Base-by-base conservation (phyloP, 2,113 vertebrate species). In the Leuciscus idus region DNA sequence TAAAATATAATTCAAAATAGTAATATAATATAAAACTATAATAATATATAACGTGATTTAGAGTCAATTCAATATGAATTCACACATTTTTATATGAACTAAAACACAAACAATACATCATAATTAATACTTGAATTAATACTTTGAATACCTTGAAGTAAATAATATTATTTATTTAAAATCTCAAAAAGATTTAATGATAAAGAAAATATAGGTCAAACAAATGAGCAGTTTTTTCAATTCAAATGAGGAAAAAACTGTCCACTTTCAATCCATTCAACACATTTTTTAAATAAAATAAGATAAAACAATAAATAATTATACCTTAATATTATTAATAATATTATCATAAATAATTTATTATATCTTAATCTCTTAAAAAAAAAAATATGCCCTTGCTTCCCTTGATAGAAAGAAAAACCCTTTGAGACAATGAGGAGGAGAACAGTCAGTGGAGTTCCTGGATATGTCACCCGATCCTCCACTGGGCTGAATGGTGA, bases 401-500 rank as follows among this genome's bases (percentile, higher is more conserved):
- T 57, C 19, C 19, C 55, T 64, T 39, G 4, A 33, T 26, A 85
- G 83, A 75, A 48, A 6, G 66, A 93, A 90, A 89, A 64, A 84
- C 19, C 36, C 2, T 30, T 28, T 52, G 87, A 87, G 77, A 33
- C 46, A 23, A 87, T 85, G 1, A 66, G 87, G 64, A 85, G 81
- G 78, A 94, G 84, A 84, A 80, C 85, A 23, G 36, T 74, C 13
- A 90, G 90, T 57, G 90, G 86, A 1, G 72, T 86, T 26, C 88
- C 75, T 2, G 86, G 85, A 70, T 85, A 87, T 46, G 48, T 73
- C 21, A 52, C 83, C 78, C 90, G 79, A 88, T 39, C 72, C 0
- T 81, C 83, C 81, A 84, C 80, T 46, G 86, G 0, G 90, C 91
- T 92, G 84, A 93, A 92, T 62, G 68, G 89, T 39, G 48, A 89